phyloP scores from a whole-genome alignment of 2,888 invertebrate species.

The Candidula unifasciata region DNA sequence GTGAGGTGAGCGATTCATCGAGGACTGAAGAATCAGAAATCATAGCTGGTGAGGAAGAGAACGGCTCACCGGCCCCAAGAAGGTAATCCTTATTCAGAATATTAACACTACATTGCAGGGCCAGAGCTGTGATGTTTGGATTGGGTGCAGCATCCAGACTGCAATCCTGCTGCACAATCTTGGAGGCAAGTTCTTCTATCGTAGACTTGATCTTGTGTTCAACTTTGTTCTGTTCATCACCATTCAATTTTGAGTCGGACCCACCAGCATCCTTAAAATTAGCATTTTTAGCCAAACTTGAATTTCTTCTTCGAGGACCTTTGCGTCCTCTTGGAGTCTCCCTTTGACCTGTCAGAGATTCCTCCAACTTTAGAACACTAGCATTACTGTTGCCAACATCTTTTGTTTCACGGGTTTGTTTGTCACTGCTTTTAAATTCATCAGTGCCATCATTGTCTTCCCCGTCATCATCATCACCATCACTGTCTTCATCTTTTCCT shows the following conservation, averaged over 20 bases:
- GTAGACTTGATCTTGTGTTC: slow-evolving; percentile 70
- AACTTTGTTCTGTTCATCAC: slow-evolving; percentile 18
- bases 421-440: slow-evolving; percentile 29
- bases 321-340: slow-evolving; percentile 43
- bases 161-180: slow-evolving; percentile 76
- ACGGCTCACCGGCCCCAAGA: slow-evolving; percentile 80
- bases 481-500: slow-evolving; percentile 63
- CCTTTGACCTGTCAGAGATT: not conserved
- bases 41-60: slow-evolving; percentile 63
- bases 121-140: slow-evolving; percentile 85
- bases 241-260: slow-evolving; percentile 33
- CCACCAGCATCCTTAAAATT: slow-evolving; percentile 27
- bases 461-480: slow-evolving; percentile 57
- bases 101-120: slow-evolving; percentile 88
- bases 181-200: slow-evolving; percentile 80
- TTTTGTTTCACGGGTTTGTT: not conserved
- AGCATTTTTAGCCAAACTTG: slow-evolving; percentile 34
- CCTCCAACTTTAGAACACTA: slow-evolving; percentile 50
- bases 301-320: slow-evolving; percentile 49
- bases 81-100: slow-evolving; percentile 88
- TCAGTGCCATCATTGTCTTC: slow-evolving; percentile 48
- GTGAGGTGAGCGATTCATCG: slow-evolving; percentile 46
- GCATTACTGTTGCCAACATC: slow-evolving; percentile 43
- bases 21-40: slow-evolving; percentile 52
- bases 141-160: slow-evolving; percentile 77